Evolutionary conservation across 2,888 invertebrate species (phyloP).

Genomic region (Limenitis camilla): DNA sequence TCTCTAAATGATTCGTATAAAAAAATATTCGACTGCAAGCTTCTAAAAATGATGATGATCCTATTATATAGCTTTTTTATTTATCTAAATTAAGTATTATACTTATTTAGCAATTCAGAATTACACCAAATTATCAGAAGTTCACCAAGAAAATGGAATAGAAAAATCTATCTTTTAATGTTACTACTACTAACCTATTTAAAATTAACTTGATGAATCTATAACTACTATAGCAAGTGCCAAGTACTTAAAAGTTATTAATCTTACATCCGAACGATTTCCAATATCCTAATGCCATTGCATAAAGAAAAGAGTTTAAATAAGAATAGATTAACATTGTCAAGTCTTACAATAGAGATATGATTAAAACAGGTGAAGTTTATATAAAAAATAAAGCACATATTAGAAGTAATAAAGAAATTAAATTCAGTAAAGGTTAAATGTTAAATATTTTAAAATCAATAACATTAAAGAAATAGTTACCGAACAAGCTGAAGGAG

Average conservation of each 20-base stretch:
- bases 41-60: too few species aligned
- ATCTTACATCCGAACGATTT: constrained; percentile 26
- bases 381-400: not conserved
- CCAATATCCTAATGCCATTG: constrained; percentile 27
- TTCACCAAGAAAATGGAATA: too few species aligned
- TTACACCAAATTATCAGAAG: too few species aligned
- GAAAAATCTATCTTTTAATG: not conserved
- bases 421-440: not conserved
- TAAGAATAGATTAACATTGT: not conserved
- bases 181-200: not conserved
- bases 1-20: not conserved
- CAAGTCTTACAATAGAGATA: not conserved
- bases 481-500: constrained; percentile 69
- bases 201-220: constrained; percentile 2
- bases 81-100: too few species aligned
- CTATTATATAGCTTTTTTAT: not conserved
- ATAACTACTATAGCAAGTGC: constrained; percentile 18
- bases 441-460: not conserved
- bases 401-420: not conserved
- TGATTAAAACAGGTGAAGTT: not conserved
- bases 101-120: too few species aligned
- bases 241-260: constrained; percentile 24
- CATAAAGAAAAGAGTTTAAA: constrained; percentile 18
- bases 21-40: too few species aligned
- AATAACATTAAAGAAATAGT: constrained; percentile 23